Percentiles rank a stretch among this genome's conserved stretches.
These are phyloP conservation scores for Megalops cyprinoides DNA, from an alignment of 2,797 vertebrate genomes.

Conservation along the genomic window DNA sequence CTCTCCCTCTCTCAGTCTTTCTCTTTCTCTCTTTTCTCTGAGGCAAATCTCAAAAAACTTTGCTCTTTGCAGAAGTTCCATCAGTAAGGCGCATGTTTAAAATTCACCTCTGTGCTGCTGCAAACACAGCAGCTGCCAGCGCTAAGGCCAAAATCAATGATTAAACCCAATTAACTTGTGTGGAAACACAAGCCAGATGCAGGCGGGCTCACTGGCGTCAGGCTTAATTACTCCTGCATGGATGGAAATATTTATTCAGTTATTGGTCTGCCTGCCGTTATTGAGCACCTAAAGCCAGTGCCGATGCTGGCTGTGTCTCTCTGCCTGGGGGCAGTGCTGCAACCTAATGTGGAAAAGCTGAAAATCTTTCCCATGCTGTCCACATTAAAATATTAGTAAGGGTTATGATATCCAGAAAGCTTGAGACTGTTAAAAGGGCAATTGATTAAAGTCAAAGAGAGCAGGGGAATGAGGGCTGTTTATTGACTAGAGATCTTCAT, in stretches of 20 bases:
- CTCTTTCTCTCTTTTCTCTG: not conserved
- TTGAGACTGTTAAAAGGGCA: not conserved
- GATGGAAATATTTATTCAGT: conserved; percentile 23
- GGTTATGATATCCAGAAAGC: not conserved
- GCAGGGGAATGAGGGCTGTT: not conserved
- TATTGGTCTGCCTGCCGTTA: conserved; percentile 3
- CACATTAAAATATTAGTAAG: not conserved
- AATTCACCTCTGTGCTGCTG: not conserved
- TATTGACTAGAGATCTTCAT: not conserved
- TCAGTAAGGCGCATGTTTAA: not conserved
- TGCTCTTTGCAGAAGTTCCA: no score
- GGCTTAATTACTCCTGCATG: conserved; percentile 39
- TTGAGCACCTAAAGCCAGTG: not conserved
- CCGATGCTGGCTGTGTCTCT: no score
- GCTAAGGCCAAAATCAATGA: conserved; percentile 22
- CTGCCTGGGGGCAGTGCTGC: not conserved
- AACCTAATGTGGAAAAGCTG: no score
- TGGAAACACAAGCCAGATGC: conserved; percentile 20
- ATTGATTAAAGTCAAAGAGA: conserved; percentile 14
- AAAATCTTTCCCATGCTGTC: not conserved
- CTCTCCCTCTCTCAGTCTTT: not conserved
- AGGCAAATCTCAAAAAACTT: not conserved
- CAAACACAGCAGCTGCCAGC: conserved; percentile 19
- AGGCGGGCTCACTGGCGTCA: conserved; percentile 13
- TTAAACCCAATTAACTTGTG: conserved; percentile 46